Base-by-base conservation (phyloP, 53 echinoderm and acorn worm genomes). In the Holothuria leucospilota region DNA sequence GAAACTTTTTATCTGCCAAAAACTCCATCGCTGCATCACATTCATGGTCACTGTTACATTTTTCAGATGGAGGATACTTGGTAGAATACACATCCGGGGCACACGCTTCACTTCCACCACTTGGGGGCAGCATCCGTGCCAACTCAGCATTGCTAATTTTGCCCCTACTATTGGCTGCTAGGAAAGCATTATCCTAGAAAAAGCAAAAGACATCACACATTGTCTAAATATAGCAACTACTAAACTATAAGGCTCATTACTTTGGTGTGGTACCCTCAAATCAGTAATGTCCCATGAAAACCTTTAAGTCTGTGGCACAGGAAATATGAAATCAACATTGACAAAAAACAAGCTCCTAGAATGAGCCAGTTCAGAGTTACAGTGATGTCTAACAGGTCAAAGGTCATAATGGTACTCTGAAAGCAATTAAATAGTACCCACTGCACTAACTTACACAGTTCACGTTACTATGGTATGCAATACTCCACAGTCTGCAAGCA, bases 81-180 rank as follows among this genome's bases (percentile, higher is more conserved):
- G 49, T 39, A 9, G 20, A 12, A 20, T 83, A 66, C 21, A 53
- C 34, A 11, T 64, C 65, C 1, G 65, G 25, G 24, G 51, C 67
- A 39, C 84, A 83, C 2, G 84, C 84, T 51, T 49, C 66, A 0
- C 49, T 41, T 53, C 59, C 4, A 14, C 71, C 64, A 11, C 83
- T 70, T 23, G 88, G 66, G 18, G 93, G 81, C 46, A 95, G 75
- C 89, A 92, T 92, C 79, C 87, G 79, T 13, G 94, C 96, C 6
- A 82, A 69, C 82, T 94, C 96, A 8, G 91, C 96, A 39, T 96
- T 96, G 85, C 94, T 96, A 0, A 96, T 84, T 68, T 92, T 96
- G 78, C 85, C 86, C 28, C 80, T 77, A 8, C 88, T 86, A 62
- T 90, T 96, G 63, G 88, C 96, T n/a, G 89, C 90, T 15, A 94